These are phyloP conservation scores for Halocynthia roretzi DNA, from an alignment of 23 tunicate genomes.

Conservation along the genomic window DNA sequence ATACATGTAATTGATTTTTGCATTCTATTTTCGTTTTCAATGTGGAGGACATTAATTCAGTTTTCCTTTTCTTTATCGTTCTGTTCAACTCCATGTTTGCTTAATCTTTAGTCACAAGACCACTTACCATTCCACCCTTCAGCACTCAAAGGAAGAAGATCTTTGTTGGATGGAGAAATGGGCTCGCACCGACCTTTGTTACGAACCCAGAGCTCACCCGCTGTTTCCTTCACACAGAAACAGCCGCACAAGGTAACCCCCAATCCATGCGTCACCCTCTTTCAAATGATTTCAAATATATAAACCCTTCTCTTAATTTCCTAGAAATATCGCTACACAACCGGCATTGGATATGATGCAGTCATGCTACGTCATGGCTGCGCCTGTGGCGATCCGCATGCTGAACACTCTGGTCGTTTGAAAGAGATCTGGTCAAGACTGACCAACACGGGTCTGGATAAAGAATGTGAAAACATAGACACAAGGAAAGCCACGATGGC, in stretches of 20 bases:
- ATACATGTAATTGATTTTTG: no score
- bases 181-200: slow-evolving; percentile 21
- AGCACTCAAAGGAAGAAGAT: slow-evolving; percentile 19
- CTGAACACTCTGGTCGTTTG: slow-evolving; percentile 62
- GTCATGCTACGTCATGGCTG: slow-evolving; percentile 86
- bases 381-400: slow-evolving; percentile 84
- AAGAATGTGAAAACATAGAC: slow-evolving; percentile 58
- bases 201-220: slow-evolving; percentile 86
- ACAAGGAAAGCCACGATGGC: slow-evolving; percentile 91
- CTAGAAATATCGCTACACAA: slow-evolving; percentile 69
- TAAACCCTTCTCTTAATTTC: neutral
- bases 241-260: slow-evolving; percentile 6
- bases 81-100: no score
- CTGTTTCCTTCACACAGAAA: slow-evolving; percentile 49
- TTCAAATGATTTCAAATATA: neutral
- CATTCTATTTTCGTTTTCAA: no score
- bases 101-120: neutral
- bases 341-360: slow-evolving; percentile 82
- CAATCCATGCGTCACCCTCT: neutral
- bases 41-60: no score
- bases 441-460: slow-evolving; percentile 20
- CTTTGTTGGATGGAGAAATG: slow-evolving; percentile 15
- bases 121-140: slow-evolving; percentile 4
- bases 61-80: no score
- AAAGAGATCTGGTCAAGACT: slow-evolving; percentile 63